Conservation (phyloP, 2,888 invertebrate species). For the Pseudanteris insignis region DNA sequence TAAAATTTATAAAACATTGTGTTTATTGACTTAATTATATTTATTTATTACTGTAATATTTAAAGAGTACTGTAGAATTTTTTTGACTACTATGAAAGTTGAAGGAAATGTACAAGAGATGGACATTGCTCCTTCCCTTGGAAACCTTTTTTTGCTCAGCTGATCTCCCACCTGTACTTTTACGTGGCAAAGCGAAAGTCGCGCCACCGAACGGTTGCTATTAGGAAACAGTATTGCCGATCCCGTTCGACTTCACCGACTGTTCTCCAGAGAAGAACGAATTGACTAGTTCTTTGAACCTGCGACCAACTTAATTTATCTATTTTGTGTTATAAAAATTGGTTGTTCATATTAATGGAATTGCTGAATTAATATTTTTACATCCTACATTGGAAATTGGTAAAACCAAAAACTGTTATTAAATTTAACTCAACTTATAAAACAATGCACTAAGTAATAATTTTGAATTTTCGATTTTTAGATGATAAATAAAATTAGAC, state of each 20-base stretch:
- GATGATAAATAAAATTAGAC: too few species aligned
- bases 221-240: constrained; percentile 30
- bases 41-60: constrained; percentile 4
- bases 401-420: too few species aligned
- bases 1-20: not conserved
- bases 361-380: not conserved
- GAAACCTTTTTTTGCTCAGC: constrained; percentile 14
- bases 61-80: too few species aligned
- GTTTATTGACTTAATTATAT: not conserved
- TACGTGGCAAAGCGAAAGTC: constrained; percentile 39
- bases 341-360: not conserved
- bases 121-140: constrained; percentile 11
- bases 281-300: not conserved
- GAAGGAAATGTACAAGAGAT: too few species aligned
- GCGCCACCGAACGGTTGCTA: constrained; percentile 29
- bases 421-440: too few species aligned
- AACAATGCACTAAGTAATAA: too few species aligned
- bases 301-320: constrained; percentile 1
- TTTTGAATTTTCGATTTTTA: too few species aligned
- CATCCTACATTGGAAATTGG: too few species aligned
- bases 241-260: constrained; percentile 25
- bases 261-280: constrained; percentile 14
- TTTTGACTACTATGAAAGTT: too few species aligned
- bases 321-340: not conserved
- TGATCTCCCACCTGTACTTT: constrained; percentile 25